Evolutionary conservation across 37 sponge, comb jelly and placozoan species (phyloP), one percentile per base, ranked within the genome.

Genomic region (Lycopodina hypogea): DNA sequence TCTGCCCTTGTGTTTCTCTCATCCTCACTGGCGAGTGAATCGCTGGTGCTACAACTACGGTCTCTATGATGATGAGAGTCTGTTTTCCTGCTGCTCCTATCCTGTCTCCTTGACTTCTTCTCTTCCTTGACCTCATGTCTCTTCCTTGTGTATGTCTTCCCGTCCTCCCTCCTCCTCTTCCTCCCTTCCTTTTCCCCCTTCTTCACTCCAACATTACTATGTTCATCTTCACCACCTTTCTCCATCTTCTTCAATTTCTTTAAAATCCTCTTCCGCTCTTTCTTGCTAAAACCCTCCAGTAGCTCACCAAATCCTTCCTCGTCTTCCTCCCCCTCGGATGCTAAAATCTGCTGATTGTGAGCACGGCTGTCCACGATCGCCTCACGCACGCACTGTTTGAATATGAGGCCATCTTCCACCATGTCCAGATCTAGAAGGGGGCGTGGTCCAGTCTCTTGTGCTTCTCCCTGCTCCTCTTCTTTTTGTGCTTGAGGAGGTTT

Each of bases 391-490:
- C 87, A 86, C 57, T 82, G 83, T 36, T 83, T 90, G 72, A 94
- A 87, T 18, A 78, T 71, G 40, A 94, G 76, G 6, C 94, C 94
- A 84, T 94, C 92, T 53, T 87, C 83, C 29, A 82, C 40, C 29
- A 35, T 75, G 71, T 87, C 84, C 63, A 78, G 79, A 66, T 83
- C 88, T 24, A 77, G 52, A 2, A 89, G 65, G 51, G 58, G 76
- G 26, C 48, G 48, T 0, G 75, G 81, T 4, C 42, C 21, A 23
- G 32, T 19, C 38, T 22, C 28, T 14, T 3, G 37, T 45, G 48
- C 4, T 4, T 4, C 4, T 45, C 8, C 48, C 9, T 12, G 8
- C 9, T 32, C 11, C 29, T 30, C 4, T 32, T 30, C 30, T 34
- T 66, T 17, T 45, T 45, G 28, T 42, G 56, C 32, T 30, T 34